Conservation (phyloP, 2,113 vertebrate species). For the Mugil cephalus region DNA sequence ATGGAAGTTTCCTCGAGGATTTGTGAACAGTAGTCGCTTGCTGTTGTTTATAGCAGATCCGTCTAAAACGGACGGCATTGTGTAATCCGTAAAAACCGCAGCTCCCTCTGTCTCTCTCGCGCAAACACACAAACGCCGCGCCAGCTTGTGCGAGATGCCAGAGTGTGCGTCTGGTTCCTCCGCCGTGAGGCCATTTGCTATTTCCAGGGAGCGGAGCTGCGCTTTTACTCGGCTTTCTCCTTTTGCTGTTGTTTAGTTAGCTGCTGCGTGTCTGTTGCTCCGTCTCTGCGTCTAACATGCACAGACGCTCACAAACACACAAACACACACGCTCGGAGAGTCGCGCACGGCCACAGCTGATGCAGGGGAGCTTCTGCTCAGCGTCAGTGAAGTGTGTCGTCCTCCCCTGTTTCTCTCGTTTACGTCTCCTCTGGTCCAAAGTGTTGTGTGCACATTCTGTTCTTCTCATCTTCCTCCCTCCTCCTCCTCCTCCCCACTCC, state of each 20-base stretch:
- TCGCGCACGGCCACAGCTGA: too few species aligned
- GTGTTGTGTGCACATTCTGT: slow-evolving; percentile 4
- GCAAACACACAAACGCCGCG: not conserved
- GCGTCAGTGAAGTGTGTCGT: slow-evolving; percentile 9
- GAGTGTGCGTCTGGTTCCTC: slow-evolving; percentile 37
- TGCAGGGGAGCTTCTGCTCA: not conserved
- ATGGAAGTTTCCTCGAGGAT: not conserved
- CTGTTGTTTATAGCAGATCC: slow-evolving; percentile 4
- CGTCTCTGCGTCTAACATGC: not conserved
- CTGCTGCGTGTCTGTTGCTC: slow-evolving; percentile 31
- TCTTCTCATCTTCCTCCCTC: slow-evolving; percentile 45
- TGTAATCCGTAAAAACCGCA: too few species aligned
- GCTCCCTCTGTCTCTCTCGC: slow-evolving; percentile 2
- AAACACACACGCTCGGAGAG: not conserved
- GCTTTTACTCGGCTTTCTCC: slow-evolving; percentile 54
- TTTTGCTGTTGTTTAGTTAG: slow-evolving; percentile 66
- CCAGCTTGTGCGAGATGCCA: not conserved
- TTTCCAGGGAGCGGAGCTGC: slow-evolving; percentile 36
- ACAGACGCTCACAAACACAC: not conserved
- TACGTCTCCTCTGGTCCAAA: slow-evolving; percentile 8
- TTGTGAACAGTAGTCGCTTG: not conserved
- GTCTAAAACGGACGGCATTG: slow-evolving; percentile 29
- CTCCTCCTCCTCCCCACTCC: slow-evolving; percentile 19
- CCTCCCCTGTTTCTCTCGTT: slow-evolving; percentile 46
- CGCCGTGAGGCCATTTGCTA: slow-evolving; percentile 56